phyloP scores from a whole-genome alignment of 2,113 vertebrate genomes.

The Dicrurus megarhynchus region DNA sequence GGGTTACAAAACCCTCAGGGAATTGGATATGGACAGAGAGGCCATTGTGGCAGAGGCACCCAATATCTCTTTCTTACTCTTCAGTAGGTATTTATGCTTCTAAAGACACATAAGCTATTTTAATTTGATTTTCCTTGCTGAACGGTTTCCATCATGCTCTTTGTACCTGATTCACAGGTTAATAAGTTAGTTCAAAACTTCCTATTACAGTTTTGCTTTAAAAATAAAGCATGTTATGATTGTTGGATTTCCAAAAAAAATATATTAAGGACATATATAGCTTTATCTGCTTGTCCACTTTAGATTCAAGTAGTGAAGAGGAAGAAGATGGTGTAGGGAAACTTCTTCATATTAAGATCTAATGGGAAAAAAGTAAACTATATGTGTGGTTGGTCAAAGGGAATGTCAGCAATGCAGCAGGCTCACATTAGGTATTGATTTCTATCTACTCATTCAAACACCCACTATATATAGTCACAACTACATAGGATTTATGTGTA shows the following conservation, averaged over 20 bases:
- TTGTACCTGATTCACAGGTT: background rate
- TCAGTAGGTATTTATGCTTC: background rate
- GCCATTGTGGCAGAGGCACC: background rate
- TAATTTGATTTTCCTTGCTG: background rate
- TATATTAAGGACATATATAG: background rate
- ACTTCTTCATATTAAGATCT: background rate
- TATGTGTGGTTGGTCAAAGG: accelerated
- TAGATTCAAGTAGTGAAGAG: background rate
- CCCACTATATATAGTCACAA: background rate
- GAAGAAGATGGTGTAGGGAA: background rate
- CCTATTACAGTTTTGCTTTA: background rate
- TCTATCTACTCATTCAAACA: background rate
- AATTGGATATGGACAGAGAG: conserved; percentile 1
- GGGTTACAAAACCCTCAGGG: background rate
- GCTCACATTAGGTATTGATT: background rate
- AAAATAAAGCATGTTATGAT: background rate
- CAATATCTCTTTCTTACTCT: background rate
- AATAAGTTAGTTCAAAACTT: background rate
- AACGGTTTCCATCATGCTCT: background rate
- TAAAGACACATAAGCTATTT: background rate
- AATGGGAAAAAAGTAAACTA: background rate
- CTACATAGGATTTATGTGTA: background rate
- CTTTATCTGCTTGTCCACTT: background rate
- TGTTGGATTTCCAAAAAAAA: background rate
- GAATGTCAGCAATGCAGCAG: background rate